Base-by-base conservation (phyloP, 2,113 vertebrate genomes). In the Ariopsis seemanni region DNA sequence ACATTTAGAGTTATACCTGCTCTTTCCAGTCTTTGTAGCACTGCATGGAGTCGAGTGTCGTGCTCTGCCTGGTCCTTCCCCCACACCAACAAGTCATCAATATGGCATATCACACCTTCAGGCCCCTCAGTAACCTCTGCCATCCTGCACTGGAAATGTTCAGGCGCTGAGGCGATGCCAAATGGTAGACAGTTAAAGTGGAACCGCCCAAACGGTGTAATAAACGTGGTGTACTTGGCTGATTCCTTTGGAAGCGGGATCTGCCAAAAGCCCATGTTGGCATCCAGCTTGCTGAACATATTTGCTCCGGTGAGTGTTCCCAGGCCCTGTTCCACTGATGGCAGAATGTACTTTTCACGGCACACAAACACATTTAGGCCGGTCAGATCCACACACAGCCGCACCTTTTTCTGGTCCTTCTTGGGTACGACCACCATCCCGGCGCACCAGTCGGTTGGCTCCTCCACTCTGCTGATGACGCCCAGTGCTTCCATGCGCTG, bases 81-180 rank as follows among this genome's bases (percentile, higher is more conserved):
- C 79, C 85, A 85, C 5, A 92, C 48, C 17, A 92, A 53, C 20
- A 88, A 9, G 7, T 92, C 89, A 7, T 90, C 77, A 0, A 74
- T 90, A 87, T 92, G 88, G 25, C 85, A 91, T 0, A 93, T 20
- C 10, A 91, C 85, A 0, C 89, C 72, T 3, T 88, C 62, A 0
- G 91, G 85, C 0, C 87, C 84, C 5, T 87, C 72, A 14, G 18
- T 85, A 18, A 90, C 77, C 69, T 90, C 78, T 7, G 57, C 27
- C 89, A 91, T 90, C 8, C 20, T 86, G 15, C 58, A 27, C 53
- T 93, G 87, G 42, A 92, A 91, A 6, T 92, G 90, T 55, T 92
- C 60, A 0, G 88, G 83, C 0, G 85, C 89, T 72, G 58, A 83
- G 8, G 62, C 50, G 4, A 80, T 79, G 25, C 84, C 84, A 78